Conservation (phyloP, 2,888 invertebrate genomes). For the Lucinisca nassula region DNA sequence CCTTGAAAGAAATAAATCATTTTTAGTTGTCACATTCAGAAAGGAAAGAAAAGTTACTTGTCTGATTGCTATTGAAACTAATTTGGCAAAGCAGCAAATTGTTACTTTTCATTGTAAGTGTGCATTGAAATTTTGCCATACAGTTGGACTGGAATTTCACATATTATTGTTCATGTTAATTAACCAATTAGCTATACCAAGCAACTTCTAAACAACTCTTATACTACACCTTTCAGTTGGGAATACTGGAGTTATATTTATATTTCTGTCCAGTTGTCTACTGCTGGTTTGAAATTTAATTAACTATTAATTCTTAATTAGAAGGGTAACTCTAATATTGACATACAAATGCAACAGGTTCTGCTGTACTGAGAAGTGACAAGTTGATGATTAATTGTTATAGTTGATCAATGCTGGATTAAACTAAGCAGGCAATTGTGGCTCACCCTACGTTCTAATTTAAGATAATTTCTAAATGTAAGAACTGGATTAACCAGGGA, state of each 20-base stretch:
- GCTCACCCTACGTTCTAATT: not conserved
- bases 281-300: no score
- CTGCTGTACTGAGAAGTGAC: not conserved
- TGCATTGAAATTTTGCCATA: not conserved
- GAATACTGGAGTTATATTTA: no score
- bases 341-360: slow-evolving; percentile 1
- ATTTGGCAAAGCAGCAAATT: not conserved
- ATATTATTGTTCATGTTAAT: slow-evolving; percentile 6
- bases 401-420: not conserved
- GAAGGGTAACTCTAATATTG: not conserved
- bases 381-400: not conserved
- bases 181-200: not conserved
- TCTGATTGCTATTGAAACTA: not conserved
- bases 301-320: no score
- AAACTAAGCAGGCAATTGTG: not conserved
- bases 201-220: not conserved
- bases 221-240: no score
- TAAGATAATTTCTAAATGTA: no score
- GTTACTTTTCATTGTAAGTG: not conserved
- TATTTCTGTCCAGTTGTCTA: no score
- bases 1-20: not conserved
- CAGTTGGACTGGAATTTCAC: not conserved
- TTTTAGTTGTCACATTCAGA: not conserved
- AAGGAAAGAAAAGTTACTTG: slow-evolving; percentile 1
- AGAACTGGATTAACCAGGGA: not conserved